Evolutionary conservation across 2,888 invertebrate genomes (phyloP), one percentile per base, ranked within the genome.

Genomic region (Disparrhopalites patrizii): DNA sequence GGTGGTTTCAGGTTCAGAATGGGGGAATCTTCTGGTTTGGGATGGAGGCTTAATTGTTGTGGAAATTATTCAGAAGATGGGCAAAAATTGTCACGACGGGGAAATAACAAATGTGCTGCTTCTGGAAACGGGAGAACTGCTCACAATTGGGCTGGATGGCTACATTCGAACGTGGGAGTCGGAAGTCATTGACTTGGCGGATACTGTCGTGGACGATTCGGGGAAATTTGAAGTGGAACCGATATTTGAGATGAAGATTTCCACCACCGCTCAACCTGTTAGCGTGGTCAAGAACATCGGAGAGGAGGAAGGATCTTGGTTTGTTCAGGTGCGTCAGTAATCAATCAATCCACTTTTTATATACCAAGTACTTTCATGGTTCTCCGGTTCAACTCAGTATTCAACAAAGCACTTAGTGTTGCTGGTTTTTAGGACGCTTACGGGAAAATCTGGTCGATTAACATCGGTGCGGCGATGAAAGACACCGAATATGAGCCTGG

Each of bases 11-110:
- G 91, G 93, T 0, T 88, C 88, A 75, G 88, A 89, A 76, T 93
- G 93, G 93, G 95, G 95, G 0, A 94, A 94, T 78, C 86, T 95
- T 77, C 80, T 95, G 43, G 83, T 95, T 0, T 95, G 95, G 95
- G 92, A 94, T 76, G 91, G 87, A 52, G 91, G 91, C 0, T 81
- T 92, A 0, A 93, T 95, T 13, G 92, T 92, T 79, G 80, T 92
- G 36, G 91, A 93, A 82, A 86, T 93, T 0, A 86, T 86, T 8
- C 83, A 87, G 67, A 87, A 86, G 70, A 85, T 86, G 55, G 82
- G 86, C 25, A 87, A 86, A 77, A 81, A 84, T 0, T 93, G 93
- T 76, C 95, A 95, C 76, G 79, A 81, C 3, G 88, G 85, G 23
- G 85, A 89, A 10, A 87, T 95, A 56, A 82, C 83, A n/a, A 86